A percentile compares a stretch with the other conserved stretches of the same genome.
Conservation (phyloP, 2,888 invertebrate genomes). For the Lasioglossum zephyrum region DNA sequence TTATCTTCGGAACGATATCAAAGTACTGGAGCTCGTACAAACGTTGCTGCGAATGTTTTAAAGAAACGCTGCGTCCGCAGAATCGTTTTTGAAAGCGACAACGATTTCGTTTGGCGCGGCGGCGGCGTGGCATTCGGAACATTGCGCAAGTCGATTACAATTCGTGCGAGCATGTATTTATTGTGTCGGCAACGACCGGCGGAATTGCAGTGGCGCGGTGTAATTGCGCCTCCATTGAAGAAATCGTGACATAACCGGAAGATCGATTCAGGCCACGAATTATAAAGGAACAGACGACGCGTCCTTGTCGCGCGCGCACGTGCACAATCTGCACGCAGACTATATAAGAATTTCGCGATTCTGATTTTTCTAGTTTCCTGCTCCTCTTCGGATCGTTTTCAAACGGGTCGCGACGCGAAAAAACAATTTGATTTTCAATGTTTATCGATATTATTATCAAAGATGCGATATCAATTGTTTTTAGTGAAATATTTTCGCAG, state of each 20-base stretch:
- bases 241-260: conserved; percentile 64
- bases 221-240: conserved; percentile 61
- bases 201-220: conserved; percentile 32
- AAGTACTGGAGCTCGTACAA: neutral
- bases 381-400: neutral
- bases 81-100: neutral
- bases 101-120: conserved; percentile 2
- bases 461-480: too few species aligned
- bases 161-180: conserved; percentile 31
- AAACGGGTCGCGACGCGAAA: too few species aligned
- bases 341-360: neutral
- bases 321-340: conserved; percentile 9
- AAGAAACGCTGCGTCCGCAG: neutral
- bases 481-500: neutral
- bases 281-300: conserved; percentile 35
- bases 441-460: neutral
- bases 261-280: conserved; percentile 53
- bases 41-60: neutral
- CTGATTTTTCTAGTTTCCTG: neutral
- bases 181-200: conserved; percentile 26
- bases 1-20: neutral
- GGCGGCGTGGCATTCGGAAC: conserved; percentile 3
- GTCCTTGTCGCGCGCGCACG: conserved; percentile 31
- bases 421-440: neutral
- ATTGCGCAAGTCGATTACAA: conserved; percentile 50